Base-by-base conservation (phyloP, 2,797 vertebrate genomes). In the Gobionotothen gibberifrons region DNA sequence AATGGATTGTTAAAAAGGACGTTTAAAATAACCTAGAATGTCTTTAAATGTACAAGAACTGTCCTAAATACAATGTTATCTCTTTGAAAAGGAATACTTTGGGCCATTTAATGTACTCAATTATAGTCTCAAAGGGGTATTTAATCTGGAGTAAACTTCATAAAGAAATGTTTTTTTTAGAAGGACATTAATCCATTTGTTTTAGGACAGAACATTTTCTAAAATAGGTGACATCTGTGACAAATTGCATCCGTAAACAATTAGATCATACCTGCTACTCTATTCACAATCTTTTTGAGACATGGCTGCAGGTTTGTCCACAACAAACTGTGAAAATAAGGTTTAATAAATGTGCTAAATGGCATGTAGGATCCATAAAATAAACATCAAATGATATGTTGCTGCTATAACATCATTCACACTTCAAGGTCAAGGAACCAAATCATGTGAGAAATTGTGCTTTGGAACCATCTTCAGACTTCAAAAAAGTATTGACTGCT, bases 401-500 rank as follows among this genome's bases (percentile, higher is more conserved):
- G 1, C 17, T 1, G 1, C 17, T 1, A 1, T 4, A 39, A 14
- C 16, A 57, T 26, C 4, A 56, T 42, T 42, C 65, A 7, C 29
- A 39, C 29, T 52, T 69, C 29, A 69, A 78, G 51, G 65, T 69
- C 56, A 66, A 16, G 29, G 16, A 55, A 62, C 3, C 15, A 57
- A 72, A 36, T 75, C 42, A 42, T 42, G 47, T 72, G 61, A 58
- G 39, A 79, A 73, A 57, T 49, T 51, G 46, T 26, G 12, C 43
- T 76, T 70, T 67, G 46, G 48, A 67, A 57, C 6, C 43, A 67
- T 59, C n/a, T 62, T 58, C 43, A 39, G 11, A 64, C 64, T 53
- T 69, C 44, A 79, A 85, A 76, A 59, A 56, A 40, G 39, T 62
- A 66, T 61, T 43, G 65, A 75, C 72, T 3, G 1, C 15, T 63